Evolutionary conservation across 2,797 vertebrate genomes (phyloP).

Genomic region (Eremophila alpestris): DNA sequence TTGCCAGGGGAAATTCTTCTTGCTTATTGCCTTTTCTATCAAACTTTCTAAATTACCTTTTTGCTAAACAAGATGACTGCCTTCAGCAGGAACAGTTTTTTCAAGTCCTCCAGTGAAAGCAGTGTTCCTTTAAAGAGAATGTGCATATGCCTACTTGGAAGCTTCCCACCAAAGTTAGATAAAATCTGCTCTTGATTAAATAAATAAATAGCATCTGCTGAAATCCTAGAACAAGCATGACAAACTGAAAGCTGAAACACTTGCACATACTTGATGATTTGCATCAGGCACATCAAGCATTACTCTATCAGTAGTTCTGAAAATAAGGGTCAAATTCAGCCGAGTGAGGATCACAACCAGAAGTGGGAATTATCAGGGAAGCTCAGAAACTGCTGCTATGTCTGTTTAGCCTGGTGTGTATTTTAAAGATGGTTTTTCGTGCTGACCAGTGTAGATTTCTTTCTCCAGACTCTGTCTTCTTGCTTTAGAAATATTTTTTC

Average conservation of each 20-base stretch:
- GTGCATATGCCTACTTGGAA: constrained; percentile 11
- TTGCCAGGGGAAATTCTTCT: not conserved
- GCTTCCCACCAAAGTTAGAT: not conserved
- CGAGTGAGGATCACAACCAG: not conserved
- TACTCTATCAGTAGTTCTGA: not conserved
- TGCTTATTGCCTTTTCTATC: not conserved
- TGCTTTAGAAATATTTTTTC: not conserved
- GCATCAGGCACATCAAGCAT: not conserved
- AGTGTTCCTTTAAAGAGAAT: not conserved
- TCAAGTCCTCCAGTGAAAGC: not conserved
- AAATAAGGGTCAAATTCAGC: not conserved
- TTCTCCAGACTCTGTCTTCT: not conserved
- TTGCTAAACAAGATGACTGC: not conserved
- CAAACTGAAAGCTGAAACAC: not conserved
- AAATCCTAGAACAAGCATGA: constrained; percentile 13
- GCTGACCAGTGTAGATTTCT: not conserved
- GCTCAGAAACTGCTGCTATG: not conserved
- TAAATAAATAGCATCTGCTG: constrained; percentile 45
- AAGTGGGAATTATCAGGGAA: not conserved
- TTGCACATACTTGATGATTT: not conserved
- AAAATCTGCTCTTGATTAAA: constrained; percentile 38
- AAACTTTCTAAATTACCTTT: not conserved
- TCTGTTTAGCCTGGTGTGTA: not conserved
- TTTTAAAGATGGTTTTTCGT: not conserved
- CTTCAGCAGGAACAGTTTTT: not conserved